Percentiles rank a stretch among this genome's conserved stretches.
Conservation (phyloP, 2,113 vertebrate genomes). For the Lophura nycthemera region DNA sequence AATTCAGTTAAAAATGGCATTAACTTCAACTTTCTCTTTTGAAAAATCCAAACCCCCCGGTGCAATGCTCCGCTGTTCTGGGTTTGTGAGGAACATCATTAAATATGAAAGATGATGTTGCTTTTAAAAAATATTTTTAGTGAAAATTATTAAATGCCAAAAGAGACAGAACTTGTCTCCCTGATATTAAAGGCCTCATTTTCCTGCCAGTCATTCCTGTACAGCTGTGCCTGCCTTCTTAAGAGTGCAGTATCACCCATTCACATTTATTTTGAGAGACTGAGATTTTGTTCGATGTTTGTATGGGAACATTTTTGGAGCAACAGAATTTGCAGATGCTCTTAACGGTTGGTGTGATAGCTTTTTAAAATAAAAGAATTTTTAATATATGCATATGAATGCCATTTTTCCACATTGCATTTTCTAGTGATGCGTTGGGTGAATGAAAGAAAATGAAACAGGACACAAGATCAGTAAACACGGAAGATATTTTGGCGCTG, state of each 20-base stretch:
- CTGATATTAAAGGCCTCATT: background rate
- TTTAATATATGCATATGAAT: background rate
- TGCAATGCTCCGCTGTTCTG: background rate
- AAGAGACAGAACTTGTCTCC: conserved; percentile 31
- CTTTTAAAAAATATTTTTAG: conserved; percentile 48
- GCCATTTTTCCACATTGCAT: background rate
- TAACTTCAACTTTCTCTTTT: background rate
- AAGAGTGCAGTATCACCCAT: background rate
- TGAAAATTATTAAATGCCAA: conserved; percentile 42
- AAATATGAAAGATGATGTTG: conserved; percentile 24
- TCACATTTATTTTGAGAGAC: background rate
- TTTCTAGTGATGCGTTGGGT: fast-evolving
- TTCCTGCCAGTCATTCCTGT: conserved; percentile 46
- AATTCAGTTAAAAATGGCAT: conserved; percentile 21
- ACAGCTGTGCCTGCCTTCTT: background rate
- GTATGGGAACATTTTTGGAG: background rate
- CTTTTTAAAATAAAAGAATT: background rate
- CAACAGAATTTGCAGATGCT: background rate
- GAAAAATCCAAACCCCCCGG: background rate
- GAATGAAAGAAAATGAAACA: background rate
- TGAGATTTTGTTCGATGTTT: background rate
- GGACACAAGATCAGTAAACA: background rate
- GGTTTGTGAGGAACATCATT: conserved; percentile 21
- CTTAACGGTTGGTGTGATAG: background rate
- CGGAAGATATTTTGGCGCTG: fast-evolving